phyloP scores from a whole-genome alignment of 2,797 vertebrate species.

The Hippoglossus hippoglossus region DNA sequence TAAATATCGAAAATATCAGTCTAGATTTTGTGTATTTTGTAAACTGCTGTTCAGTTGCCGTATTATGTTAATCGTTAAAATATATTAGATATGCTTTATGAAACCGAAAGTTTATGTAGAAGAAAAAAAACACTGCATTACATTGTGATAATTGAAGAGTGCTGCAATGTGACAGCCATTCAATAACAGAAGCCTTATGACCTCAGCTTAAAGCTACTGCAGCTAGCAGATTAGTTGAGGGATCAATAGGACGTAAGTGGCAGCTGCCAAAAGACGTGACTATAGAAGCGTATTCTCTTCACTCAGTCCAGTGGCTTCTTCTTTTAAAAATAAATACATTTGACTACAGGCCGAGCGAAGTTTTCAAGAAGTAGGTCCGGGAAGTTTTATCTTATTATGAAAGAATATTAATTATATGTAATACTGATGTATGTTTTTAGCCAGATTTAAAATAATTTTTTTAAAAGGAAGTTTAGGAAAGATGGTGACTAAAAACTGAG shows the following conservation, averaged over 20 bases:
- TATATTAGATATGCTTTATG: background rate
- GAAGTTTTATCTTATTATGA: background rate
- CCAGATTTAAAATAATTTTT: too few relatives aligned
- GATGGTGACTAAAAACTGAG: too few relatives aligned
- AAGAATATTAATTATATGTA: background rate
- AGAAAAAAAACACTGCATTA: background rate
- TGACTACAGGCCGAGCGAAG: conserved; percentile 7
- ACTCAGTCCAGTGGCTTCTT: background rate
- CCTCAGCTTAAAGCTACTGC: conserved; percentile 4
- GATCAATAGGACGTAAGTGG: conserved; percentile 37
- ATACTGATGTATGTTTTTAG: background rate
- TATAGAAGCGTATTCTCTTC: conserved; percentile 14
- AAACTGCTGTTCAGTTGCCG: too few relatives aligned
- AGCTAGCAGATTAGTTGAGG: conserved; percentile 20
- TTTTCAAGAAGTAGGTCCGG: conserved; percentile 20
- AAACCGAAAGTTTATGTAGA: conserved; percentile 8
- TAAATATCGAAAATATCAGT: too few relatives aligned
- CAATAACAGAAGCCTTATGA: background rate
- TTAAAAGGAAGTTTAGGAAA: too few relatives aligned
- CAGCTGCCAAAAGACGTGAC: conserved; percentile 32
- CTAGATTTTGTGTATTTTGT: too few relatives aligned
- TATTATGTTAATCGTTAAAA: too few relatives aligned
- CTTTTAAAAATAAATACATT: background rate
- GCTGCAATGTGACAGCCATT: conserved; percentile 9
- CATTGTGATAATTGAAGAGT: conserved; percentile 19